Evolutionary conservation across 2,797 vertebrate genomes (phyloP).

Genomic region (Lemur catta): DNA sequence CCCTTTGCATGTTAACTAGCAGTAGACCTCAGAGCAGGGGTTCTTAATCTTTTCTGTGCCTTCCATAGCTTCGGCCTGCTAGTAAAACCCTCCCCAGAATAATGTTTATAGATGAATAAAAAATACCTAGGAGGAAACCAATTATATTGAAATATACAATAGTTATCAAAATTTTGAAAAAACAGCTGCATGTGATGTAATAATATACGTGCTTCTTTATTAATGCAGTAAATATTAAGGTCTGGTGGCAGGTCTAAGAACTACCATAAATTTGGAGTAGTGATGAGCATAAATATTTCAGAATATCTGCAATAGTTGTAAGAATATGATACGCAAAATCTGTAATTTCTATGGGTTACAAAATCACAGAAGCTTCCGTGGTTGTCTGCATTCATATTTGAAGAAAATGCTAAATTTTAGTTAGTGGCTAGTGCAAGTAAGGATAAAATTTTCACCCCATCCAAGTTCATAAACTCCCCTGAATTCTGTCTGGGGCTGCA

Average conservation of each 20-base stretch:
- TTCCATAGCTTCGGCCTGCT: background rate
- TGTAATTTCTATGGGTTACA: background rate
- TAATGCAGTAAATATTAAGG: background rate
- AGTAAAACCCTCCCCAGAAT: background rate
- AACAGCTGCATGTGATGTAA: background rate
- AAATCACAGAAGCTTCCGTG: background rate
- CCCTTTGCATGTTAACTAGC: background rate
- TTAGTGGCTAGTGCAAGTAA: background rate
- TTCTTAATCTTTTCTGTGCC: background rate
- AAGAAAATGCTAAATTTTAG: background rate
- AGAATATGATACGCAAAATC: background rate
- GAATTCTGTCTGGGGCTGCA: background rate
- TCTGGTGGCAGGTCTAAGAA: background rate
- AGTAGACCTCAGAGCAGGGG: background rate
- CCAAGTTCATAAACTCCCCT: background rate
- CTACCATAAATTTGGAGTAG: background rate
- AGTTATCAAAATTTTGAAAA: background rate
- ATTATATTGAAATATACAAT: background rate
- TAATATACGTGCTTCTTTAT: background rate
- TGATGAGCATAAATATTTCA: background rate
- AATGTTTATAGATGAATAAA: background rate
- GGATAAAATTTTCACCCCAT: background rate
- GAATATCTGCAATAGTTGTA: background rate
- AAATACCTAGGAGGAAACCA: background rate
- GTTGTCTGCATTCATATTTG: background rate